phyloP scores from a whole-genome alignment of 2,797 vertebrate species.

The Chiloscyllium punctatum region DNA sequence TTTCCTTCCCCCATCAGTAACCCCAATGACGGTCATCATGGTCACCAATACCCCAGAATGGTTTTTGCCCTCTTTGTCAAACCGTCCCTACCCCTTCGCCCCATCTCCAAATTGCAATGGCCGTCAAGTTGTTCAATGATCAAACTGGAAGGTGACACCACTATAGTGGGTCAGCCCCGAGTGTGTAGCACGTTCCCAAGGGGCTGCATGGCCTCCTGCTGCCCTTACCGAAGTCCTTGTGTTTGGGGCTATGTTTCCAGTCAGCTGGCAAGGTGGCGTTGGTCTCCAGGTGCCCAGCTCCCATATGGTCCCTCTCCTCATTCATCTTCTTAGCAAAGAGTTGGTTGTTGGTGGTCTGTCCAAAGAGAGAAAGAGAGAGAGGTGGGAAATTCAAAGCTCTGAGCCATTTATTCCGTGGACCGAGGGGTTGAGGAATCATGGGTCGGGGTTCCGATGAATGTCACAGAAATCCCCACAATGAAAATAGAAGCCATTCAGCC shows the following conservation, averaged over 20 bases:
- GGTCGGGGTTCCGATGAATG: too few relatives aligned
- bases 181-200: background rate
- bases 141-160: background rate
- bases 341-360: slow-evolving; percentile 70
- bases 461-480: too few relatives aligned
- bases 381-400: background rate
- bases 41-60: too few relatives aligned
- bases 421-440: too few relatives aligned
- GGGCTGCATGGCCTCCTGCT: background rate
- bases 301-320: slow-evolving; percentile 61
- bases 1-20: too few relatives aligned
- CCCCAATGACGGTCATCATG: too few relatives aligned
- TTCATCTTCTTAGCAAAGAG: slow-evolving; percentile 67
- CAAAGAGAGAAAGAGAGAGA: background rate
- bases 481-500: too few relatives aligned
- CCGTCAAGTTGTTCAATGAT: too few relatives aligned
- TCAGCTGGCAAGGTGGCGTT: slow-evolving; percentile 78
- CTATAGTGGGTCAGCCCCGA: background rate
- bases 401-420: background rate
- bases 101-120: too few relatives aligned
- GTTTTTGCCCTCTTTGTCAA: too few relatives aligned
- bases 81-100: too few relatives aligned
- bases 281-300: slow-evolving; percentile 62
- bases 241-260: slow-evolving; percentile 72
- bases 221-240: slow-evolving; percentile 59